These are phyloP conservation scores for Platorchestia sp. DNA, from an alignment of 1,140 invertebrate genomes.

Conservation along the genomic window DNA sequence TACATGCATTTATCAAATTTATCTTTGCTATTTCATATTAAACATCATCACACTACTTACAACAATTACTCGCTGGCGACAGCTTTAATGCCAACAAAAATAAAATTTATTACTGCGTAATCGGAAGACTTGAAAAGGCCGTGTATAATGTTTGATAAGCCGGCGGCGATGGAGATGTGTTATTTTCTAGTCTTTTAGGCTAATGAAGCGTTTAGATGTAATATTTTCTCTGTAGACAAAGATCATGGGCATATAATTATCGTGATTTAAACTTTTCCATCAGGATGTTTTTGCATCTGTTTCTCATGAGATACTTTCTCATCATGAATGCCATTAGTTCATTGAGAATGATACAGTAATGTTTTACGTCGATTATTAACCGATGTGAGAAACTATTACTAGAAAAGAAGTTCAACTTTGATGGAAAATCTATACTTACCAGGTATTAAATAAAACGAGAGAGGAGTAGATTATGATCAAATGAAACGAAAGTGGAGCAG, in stretches of 20 bases:
- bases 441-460: too few relatives aligned
- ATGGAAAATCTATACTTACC: too few relatives aligned
- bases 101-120: neutral
- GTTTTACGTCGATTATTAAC: neutral
- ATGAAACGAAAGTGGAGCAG: neutral
- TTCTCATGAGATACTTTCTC: neutral
- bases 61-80: neutral
- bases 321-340: neutral
- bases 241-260: neutral
- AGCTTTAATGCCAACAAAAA: too few relatives aligned
- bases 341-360: neutral
- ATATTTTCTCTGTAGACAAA: neutral
- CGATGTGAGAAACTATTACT: neutral
- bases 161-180: too few relatives aligned
- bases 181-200: too few relatives aligned
- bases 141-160: too few relatives aligned
- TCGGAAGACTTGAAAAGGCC: neutral
- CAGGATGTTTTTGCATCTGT: too few relatives aligned
- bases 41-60: neutral
- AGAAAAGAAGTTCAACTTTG: neutral
- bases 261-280: too few relatives aligned
- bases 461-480: neutral
- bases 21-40: neutral
- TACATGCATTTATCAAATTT: neutral
- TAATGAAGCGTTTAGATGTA: too few relatives aligned